These are phyloP conservation scores for Ornithorhynchus anatinus DNA, from an alignment of 2,113 vertebrate genomes.

Conservation along the genomic window DNA sequence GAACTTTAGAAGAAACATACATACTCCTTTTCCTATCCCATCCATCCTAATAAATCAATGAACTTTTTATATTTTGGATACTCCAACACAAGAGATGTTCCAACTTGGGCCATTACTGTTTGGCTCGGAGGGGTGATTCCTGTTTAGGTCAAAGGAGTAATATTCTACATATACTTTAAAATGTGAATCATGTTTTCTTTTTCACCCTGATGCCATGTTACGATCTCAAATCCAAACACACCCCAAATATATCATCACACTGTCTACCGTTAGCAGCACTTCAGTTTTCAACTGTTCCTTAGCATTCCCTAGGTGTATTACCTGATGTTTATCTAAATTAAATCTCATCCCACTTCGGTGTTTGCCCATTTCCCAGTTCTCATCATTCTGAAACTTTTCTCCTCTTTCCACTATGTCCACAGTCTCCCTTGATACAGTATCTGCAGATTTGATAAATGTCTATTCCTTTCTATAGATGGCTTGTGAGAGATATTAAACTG, in stretches of 20 bases:
- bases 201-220: no score
- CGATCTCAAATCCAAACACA: no score
- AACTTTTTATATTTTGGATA: no score
- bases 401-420: not conserved
- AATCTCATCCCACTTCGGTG: not conserved
- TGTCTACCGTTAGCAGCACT: not conserved
- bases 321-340: conserved; percentile 37
- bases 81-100: no score
- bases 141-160: no score
- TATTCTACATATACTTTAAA: no score
- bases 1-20: no score
- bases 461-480: not conserved
- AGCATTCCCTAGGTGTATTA: not conserved
- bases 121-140: no score
- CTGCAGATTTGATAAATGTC: conserved; percentile 12
- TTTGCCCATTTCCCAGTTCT: conserved; percentile 31
- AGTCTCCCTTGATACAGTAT: conserved; percentile 4
- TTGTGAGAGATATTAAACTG: not conserved
- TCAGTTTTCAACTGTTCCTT: not conserved
- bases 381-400: conserved; percentile 17
- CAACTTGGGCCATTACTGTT: no score
- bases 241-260: not conserved
- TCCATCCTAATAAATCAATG: no score
- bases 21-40: no score
- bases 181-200: no score